Percentiles rank a stretch among this genome's conserved stretches.
Conservation (phyloP, 1,140 invertebrate genomes). For the Nylanderia fulva region DNA sequence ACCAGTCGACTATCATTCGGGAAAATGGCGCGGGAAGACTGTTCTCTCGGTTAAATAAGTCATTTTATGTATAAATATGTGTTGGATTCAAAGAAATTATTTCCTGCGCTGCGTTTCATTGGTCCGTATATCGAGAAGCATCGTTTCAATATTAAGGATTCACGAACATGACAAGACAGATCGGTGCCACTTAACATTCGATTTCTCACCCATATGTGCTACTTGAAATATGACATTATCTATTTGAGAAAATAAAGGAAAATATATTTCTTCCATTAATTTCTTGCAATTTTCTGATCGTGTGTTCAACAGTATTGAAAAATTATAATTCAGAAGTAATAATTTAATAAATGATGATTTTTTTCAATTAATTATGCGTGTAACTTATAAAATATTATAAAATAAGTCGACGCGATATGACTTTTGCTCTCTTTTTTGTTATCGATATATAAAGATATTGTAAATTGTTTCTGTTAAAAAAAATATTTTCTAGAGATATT, state of each 20-base stretch:
- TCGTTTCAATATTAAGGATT: neutral
- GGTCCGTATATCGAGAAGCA: neutral
- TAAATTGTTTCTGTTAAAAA: slow-evolving; percentile 3
- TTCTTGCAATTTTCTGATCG: neutral
- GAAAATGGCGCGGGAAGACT: neutral
- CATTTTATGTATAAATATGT: neutral
- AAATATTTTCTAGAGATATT: neutral
- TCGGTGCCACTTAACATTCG: neutral
- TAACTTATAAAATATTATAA: neutral
- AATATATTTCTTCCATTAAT: neutral
- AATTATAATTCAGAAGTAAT: neutral
- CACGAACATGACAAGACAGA: neutral
- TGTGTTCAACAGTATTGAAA: neutral
- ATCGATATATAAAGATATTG: slow-evolving; percentile 9
- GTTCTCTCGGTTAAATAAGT: slow-evolving; percentile 26
- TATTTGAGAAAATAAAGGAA: slow-evolving; percentile 2
- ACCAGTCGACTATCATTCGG: slow-evolving; percentile 39
- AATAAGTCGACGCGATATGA: neutral
- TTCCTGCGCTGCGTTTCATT: neutral
- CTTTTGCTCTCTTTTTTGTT: neutral
- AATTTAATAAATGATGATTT: slow-evolving; percentile 14
- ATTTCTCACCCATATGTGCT: neutral
- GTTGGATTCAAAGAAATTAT: neutral
- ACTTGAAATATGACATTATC: neutral
- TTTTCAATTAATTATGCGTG: neutral